A percentile compares a stretch with the other conserved stretches of the same genome.
Evolutionary conservation across 2,113 vertebrate genomes (phyloP).

Genomic region (Romanogobio albipinnatus): DNA sequence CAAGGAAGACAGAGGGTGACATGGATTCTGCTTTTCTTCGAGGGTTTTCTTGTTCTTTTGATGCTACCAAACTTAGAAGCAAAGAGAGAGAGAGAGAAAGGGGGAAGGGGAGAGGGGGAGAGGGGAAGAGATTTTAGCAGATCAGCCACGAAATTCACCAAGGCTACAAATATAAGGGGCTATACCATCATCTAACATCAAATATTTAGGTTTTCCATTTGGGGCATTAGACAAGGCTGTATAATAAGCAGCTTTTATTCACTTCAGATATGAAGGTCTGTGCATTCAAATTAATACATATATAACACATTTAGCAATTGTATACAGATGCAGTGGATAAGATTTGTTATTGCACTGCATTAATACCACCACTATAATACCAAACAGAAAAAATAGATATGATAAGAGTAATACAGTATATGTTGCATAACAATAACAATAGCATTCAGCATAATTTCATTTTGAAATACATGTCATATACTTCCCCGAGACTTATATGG

Average conservation of each 20-base stretch:
- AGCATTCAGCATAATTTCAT: background rate
- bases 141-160: constrained; percentile 39
- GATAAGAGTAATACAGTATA: background rate
- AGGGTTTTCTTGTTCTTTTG: constrained; percentile 87
- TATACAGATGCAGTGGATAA: background rate
- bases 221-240: constrained; percentile 9
- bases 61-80: constrained; percentile 82
- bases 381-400: background rate
- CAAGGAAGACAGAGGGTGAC: constrained; percentile 97
- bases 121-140: constrained; percentile 25
- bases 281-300: background rate
- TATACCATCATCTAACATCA: constrained; percentile 30
- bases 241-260: background rate
- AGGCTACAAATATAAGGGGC: background rate
- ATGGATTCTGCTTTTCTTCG: constrained; percentile 83
- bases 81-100: constrained; percentile 41
- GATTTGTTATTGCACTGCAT: background rate
- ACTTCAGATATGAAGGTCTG: background rate
- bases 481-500: background rate
- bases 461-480: background rate
- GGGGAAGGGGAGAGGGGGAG: background rate
- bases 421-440: background rate
- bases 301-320: background rate
- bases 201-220: constrained; percentile 28
- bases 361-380: background rate